phyloP scores from a whole-genome alignment of 2,888 invertebrate species.

The Melieria picta region DNA sequence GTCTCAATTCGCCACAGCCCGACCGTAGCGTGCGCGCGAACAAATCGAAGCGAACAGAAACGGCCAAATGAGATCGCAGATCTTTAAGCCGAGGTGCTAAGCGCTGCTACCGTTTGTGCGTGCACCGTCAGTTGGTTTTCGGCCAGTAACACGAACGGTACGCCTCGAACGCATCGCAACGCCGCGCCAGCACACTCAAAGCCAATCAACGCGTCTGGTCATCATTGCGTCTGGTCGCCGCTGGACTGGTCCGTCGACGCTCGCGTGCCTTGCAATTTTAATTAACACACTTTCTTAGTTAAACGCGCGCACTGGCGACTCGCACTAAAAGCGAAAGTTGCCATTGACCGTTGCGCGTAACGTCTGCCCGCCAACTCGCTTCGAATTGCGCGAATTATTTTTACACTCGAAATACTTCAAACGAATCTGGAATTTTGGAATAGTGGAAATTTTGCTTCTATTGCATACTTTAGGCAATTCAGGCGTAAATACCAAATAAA shows the following conservation, averaged over 20 bases:
- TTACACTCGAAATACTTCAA: neutral
- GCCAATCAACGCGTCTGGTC: neutral
- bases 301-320: no score
- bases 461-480: no score
- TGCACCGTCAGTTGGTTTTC: slow-evolving; percentile 56
- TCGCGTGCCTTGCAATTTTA: neutral
- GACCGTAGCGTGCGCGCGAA: neutral
- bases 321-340: neutral
- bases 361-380: neutral
- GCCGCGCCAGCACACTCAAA: neutral
- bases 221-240: neutral
- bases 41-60: neutral
- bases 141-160: slow-evolving; percentile 63
- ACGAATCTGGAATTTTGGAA: no score
- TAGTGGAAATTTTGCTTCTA: no score
- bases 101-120: slow-evolving; percentile 39
- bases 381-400: neutral
- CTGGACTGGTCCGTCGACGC: neutral
- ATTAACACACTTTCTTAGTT: slow-evolving; percentile 17
- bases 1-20: no score
- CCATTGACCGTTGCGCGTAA: neutral
- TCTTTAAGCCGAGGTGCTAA: slow-evolving; percentile 18
- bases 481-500: neutral
- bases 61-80: neutral
- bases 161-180: slow-evolving; percentile 1